Base-by-base conservation (phyloP, 2,113 vertebrate genomes). In the Aphyosemion australe region DNA sequence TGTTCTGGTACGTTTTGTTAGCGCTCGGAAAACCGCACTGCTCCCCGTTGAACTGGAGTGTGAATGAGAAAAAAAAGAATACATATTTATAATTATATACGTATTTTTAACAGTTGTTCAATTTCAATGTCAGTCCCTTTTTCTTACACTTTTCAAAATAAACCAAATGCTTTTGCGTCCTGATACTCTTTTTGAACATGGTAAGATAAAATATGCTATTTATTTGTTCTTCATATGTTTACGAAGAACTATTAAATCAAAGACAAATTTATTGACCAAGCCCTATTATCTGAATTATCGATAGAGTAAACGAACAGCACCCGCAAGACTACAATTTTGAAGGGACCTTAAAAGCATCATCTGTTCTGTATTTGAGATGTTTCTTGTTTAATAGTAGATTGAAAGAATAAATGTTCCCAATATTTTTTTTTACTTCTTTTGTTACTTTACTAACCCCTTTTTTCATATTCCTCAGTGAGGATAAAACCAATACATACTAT, bases 341-440 rank as follows among this genome's bases (percentile, higher is more conserved):
- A 43, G 8, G 20, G 8, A 7, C 39, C 48, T 1, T 60, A 56
- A 53, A 69, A 48, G 66, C 56, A 69, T 19, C 39, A 20, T 13
- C 12, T 42, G 9, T 12, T 4, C 12, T 26, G 26, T 2, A 26
- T 26, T 26, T 4, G 26, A 26, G 26, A 26, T 26, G 3, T 26
- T 26, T 26, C 5, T 26, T 0, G 5, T 26, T 26, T 26, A 26
- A 26, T 26, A 26, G 26, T 26, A 26, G 26, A 26, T 4, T 26
- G 26, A 26, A 26, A 26, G 5, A 26, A 26, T n/a, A n/a, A n/a
- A n/a, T n/a, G n/a, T n/a, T 26, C 26, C 3, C 26, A 26, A 26
- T 26, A 26, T 26, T 26, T 4, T 26, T 31, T 48, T 48, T 48
- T 47, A n/a, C n/a, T 19, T 48, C 2, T 48, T 9, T 48, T 19